Evolutionary conservation across 2,113 vertebrate species (phyloP), one percentile per base, ranked within the genome.

Genomic region (Stigmatopora argus): DNA sequence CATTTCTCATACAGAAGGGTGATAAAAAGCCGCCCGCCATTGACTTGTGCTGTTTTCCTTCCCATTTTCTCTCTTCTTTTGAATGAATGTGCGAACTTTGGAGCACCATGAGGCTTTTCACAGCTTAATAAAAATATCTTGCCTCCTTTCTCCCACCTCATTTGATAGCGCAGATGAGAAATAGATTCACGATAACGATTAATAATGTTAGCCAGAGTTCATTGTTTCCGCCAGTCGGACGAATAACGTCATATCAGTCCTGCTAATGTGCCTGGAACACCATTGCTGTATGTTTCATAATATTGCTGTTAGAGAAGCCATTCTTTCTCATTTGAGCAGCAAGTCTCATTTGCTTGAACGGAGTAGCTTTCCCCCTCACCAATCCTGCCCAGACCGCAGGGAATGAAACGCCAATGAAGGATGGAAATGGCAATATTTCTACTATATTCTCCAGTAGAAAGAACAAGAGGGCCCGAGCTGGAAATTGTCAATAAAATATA

Each of bases 241-340:
- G 75, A 89, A 88, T 85, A 84, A 84, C 83, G 89, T 87, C 86
- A 89, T 89, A 90, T 87, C 74, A 87, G 76, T 83, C 74, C 62
- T 74, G 63, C 82, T 88, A 88, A 90, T 89, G 80, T 66, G 61
- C 84, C 76, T 81, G 81, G 88, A 89, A 84, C 86, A 79, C 76
- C 78, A 77, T 73, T 69, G 73, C 82, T 65, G 69, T 78, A 79
- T 88, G 89, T 86, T 88, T 89, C 89, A 92, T 92, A 90, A 91
- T 85, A 83, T 77, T 73, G 62, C 82, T 79, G 83, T 88, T 87
- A 88, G 85, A 77, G 82, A 90, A 90, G 73, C 83, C 85, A 89
- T 91, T 90, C 73, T 56, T 90, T 86, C 83, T 91, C 84, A 89
- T 90, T 90, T 89, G 70, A 86, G 76, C 74, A 77, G 83, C 67